These are phyloP conservation scores for Archips xylosteana DNA, from an alignment of 2,888 invertebrate genomes.

Conservation along the genomic window DNA sequence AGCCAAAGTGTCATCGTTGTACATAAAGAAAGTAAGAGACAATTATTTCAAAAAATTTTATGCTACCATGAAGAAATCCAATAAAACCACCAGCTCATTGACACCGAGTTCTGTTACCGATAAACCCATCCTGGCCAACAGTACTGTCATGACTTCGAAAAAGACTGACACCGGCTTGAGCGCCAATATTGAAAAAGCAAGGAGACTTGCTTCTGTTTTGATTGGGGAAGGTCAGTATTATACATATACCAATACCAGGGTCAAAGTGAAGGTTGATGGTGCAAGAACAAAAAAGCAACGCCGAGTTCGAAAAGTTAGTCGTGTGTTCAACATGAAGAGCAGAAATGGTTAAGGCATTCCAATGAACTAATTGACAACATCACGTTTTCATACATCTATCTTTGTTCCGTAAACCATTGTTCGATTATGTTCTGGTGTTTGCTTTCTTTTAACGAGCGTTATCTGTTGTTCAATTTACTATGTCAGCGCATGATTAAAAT, in stretches of 20 bases:
- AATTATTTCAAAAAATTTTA: conserved; percentile 68
- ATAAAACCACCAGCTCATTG: conserved; percentile 36
- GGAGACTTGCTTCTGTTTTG: conserved; percentile 61
- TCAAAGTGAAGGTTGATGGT: background rate
- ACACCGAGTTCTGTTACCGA: conserved; percentile 29
- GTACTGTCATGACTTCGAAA: background rate
- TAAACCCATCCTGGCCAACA: background rate
- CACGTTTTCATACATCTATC: conserved; percentile 14
- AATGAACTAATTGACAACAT: background rate
- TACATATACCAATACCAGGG: background rate
- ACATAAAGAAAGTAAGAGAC: conserved; percentile 67
- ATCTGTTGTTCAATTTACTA: conserved; percentile 26
- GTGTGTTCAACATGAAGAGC: background rate
- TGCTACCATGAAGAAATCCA: conserved; percentile 53
- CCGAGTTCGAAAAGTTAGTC: conserved; percentile 1
- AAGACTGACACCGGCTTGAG: conserved; percentile 42
- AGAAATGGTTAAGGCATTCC: background rate
- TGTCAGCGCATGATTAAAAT: conserved; percentile 22
- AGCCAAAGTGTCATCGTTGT: conserved; percentile 52
- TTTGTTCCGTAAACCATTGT: conserved; percentile 26
- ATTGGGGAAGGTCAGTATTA: conserved; percentile 48
- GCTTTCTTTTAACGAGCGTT: conserved; percentile 23
- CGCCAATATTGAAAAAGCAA: conserved; percentile 59
- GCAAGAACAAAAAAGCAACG: conserved; percentile 11
- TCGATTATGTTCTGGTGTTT: conserved; percentile 29